Conservation (phyloP, 2,797 vertebrate genomes). For the Gymnothorax reevesii region DNA sequence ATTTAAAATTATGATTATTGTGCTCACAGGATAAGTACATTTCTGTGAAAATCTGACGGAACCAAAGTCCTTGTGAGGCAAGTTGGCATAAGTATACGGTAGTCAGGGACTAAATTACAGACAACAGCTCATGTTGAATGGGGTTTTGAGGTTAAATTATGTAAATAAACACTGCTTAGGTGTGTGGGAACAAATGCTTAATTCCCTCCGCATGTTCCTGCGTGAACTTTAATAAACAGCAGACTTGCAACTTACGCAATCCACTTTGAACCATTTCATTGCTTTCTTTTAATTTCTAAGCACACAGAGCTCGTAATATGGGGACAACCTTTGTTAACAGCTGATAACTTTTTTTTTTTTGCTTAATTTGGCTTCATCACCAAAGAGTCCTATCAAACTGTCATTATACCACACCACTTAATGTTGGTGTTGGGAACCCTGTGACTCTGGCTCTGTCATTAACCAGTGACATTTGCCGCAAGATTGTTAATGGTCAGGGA, state of each 20-base stretch:
- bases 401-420: background rate
- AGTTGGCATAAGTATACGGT: conserved; percentile 39
- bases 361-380: background rate
- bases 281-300: background rate
- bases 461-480: background rate
- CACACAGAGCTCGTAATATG: background rate
- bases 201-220: conserved; percentile 44
- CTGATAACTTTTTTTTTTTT: background rate
- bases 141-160: conserved; percentile 43
- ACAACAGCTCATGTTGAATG: conserved; percentile 40
- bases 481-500: no score
- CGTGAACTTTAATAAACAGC: conserved; percentile 40
- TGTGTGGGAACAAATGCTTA: conserved; percentile 32
- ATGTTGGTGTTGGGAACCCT: background rate
- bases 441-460: background rate
- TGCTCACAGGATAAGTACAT: background rate
- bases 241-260: background rate
- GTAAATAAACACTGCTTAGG: conserved; percentile 47
- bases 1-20: background rate
- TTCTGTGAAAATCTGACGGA: background rate
- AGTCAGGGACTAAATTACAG: background rate
- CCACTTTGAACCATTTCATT: background rate
- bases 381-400: background rate
- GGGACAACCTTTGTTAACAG: background rate
- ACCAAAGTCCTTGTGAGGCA: background rate